Base-by-base conservation (phyloP, 2,113 vertebrate species). In the Rhinopomastus cyanomelas region DNA sequence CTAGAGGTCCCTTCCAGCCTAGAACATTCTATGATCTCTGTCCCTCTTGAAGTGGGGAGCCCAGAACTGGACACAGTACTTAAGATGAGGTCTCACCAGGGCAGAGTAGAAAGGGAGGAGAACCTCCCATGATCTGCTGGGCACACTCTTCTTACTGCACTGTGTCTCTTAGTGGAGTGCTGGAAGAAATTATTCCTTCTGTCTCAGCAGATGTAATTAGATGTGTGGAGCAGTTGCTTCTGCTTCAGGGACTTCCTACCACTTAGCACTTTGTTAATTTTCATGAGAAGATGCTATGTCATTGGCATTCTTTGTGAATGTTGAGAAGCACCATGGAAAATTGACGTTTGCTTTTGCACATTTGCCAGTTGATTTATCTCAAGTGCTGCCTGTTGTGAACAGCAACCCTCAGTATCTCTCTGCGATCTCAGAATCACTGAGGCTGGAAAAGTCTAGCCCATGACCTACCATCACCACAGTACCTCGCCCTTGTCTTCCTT, bases 241-340 rank as follows among this genome's bases (percentile, higher is more conserved):
- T 91, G 80, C 56, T 67, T 71, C n/a, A 57, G 61, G 53, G 62
- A 57, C 57, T 73, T 87, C 32, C 32, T 79, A 36, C 27, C 59
- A 39, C 65, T 85, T 92, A 72, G 32, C 32, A 49, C 37, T 81
- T 74, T 69, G 59, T 86, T 94, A 92, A 76, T 88, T 87, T 92
- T 82, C 25, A 52, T 59, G 27, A 53, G 66, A 76, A 90, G 73
- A 87, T 79, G 44, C 36, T 59, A 6, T 55, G 56, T 71, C 13
- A n/a, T 34, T 17, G 32, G 55, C 30, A 75, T 51, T 16, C 27
- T 67, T 89, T 79, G 56, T 71, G 88, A 81, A 84, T 85, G 49
- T 56, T 67, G 72, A 55, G 79, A 90, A 87, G 48, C 62, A 51
- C 17, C 83, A 53, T 72, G 39, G 66, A 81, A 93, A 87, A 87